phyloP scores from a whole-genome alignment of 1,140 invertebrate genomes.

The Anastrepha ludens region DNA sequence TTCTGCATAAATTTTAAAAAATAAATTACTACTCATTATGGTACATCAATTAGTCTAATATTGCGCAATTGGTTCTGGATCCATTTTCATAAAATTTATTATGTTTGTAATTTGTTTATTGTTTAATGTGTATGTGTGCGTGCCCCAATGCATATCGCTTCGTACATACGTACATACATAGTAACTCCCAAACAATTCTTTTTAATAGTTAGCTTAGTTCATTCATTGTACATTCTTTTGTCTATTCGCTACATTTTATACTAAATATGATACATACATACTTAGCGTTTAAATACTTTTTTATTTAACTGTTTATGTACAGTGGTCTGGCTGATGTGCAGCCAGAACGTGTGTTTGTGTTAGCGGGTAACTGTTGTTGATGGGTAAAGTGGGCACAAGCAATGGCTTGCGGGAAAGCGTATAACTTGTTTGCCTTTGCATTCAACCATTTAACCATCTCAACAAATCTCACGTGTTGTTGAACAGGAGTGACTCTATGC shows the following conservation, averaged over 20 bases:
- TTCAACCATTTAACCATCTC: constrained; percentile 49
- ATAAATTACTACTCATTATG: constrained; percentile 53
- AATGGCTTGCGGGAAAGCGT: constrained; percentile 39
- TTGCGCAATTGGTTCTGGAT: constrained; percentile 56
- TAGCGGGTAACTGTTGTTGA: constrained; percentile 5
- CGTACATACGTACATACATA: background rate
- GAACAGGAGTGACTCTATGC: constrained; percentile 87
- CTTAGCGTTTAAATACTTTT: background rate
- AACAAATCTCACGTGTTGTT: constrained; percentile 79
- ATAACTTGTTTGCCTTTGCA: constrained; percentile 21
- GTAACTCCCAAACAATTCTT: background rate
- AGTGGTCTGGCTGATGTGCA: background rate
- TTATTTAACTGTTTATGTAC: background rate
- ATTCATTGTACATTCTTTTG: constrained; percentile 21
- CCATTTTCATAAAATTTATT: constrained; percentile 49
- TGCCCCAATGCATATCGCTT: background rate
- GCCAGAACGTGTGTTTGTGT: background rate
- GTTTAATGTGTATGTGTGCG: background rate
- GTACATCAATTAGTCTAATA: constrained; percentile 57
- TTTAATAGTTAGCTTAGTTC: background rate
- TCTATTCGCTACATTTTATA: background rate
- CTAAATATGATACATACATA: constrained; percentile 17
- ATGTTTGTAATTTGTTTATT: constrained; percentile 2
- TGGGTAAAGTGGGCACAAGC: constrained; percentile 36
- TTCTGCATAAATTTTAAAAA: background rate